These are phyloP conservation scores for Microctenopoma lineatum DNA, from an alignment of 2,797 vertebrate species.

Conservation along the genomic window DNA sequence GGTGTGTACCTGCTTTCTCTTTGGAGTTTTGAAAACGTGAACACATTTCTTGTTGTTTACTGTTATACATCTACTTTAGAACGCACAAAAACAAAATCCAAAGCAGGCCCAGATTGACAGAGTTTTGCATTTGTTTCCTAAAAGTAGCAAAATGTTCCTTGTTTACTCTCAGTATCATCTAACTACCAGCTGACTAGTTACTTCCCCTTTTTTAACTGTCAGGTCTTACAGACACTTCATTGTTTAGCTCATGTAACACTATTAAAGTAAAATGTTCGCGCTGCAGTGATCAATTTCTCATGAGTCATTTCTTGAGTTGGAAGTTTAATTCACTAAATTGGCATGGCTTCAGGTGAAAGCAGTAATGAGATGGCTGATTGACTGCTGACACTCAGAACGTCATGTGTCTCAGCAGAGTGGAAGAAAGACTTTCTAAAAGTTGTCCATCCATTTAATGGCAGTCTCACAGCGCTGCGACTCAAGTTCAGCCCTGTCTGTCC, in stretches of 20 bases:
- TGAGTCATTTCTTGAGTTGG: background rate
- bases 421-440: slow-evolving; percentile 10
- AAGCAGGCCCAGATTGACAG: background rate
- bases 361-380: background rate
- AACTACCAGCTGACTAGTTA: background rate
- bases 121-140: background rate
- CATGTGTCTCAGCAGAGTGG: slow-evolving; percentile 17
- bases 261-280: background rate
- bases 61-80: background rate
- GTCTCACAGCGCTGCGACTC: slow-evolving; percentile 17
- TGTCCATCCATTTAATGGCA: slow-evolving; percentile 30
- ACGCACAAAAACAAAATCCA: background rate
- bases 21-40: no score
- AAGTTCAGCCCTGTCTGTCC: slow-evolving; percentile 17
- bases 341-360: background rate
- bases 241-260: background rate
- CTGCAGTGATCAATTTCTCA: background rate
- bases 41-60: background rate
- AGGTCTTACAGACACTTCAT: background rate
- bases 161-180: slow-evolving; percentile 1
- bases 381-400: background rate
- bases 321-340: background rate
- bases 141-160: background rate
- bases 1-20: no score
- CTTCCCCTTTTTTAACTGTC: background rate